Evolutionary conservation across 1,140 invertebrate species (phyloP).

Genomic region (Agraylea sexmaculata): DNA sequence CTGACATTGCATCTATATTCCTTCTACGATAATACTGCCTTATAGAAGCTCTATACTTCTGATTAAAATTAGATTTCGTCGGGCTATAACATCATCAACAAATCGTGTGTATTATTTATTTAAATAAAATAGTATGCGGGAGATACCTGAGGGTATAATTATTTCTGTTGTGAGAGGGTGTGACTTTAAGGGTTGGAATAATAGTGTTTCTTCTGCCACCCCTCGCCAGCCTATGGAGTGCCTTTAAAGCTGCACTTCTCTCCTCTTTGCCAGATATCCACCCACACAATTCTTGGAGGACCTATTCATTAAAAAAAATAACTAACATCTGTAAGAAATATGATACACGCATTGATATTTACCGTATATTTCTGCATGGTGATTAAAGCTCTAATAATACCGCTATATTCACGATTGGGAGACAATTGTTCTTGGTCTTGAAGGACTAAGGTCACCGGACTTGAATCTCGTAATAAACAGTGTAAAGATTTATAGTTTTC

Average conservation of each 20-base stretch:
- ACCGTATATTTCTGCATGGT: constrained; percentile 20
- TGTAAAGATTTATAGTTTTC: constrained; percentile 17
- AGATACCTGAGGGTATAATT: constrained; percentile 17
- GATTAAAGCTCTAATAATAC: constrained; percentile 17
- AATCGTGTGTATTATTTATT: neutral
- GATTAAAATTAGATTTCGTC: constrained; percentile 10
- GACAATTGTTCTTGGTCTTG: constrained; percentile 7
- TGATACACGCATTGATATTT: constrained; percentile 4
- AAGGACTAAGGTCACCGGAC: constrained; percentile 13
- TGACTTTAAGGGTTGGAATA: constrained; percentile 6
- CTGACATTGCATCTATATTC: constrained; percentile 19
- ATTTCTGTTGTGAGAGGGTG: constrained; percentile 10
- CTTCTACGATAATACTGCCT: constrained; percentile 19
- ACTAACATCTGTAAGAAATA: constrained; percentile 1
- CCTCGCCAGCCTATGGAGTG: constrained; percentile 17
- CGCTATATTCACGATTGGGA: constrained; percentile 18
- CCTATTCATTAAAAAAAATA: constrained; percentile 7
- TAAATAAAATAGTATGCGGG: neutral
- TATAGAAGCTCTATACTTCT: constrained; percentile 18
- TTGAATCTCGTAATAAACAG: constrained; percentile 15
- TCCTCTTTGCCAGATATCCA: constrained; percentile 16
- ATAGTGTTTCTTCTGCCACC: constrained; percentile 14
- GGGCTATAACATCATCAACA: constrained; percentile 10
- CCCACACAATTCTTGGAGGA: constrained; percentile 18
- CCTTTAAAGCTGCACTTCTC: constrained; percentile 17